Evolutionary conservation across 2,888 invertebrate genomes (phyloP).

Genomic region (Dascillus cervinus): DNA sequence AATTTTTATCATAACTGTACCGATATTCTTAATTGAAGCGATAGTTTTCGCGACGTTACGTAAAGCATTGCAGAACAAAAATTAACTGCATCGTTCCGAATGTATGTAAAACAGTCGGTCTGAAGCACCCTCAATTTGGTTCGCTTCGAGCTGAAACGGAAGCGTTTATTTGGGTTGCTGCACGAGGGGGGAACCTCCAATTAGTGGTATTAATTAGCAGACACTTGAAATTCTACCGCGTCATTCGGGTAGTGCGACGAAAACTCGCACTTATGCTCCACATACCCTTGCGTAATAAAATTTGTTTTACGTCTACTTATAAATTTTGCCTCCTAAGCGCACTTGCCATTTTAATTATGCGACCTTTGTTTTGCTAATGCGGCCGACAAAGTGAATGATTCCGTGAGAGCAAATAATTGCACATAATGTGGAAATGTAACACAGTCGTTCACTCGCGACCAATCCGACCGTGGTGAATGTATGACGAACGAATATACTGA

Average conservation of each 20-base stretch:
- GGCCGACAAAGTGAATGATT: too few species aligned
- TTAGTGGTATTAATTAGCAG: slow-evolving; percentile 42
- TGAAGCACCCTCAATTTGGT: slow-evolving; percentile 6
- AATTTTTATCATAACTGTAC: too few species aligned
- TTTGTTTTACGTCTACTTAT: slow-evolving; percentile 20
- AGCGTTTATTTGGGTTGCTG: slow-evolving; percentile 20
- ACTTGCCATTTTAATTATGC: not conserved
- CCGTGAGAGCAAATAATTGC: too few species aligned
- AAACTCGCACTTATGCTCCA: slow-evolving; percentile 16
- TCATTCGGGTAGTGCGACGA: slow-evolving; percentile 13
- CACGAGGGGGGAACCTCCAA: slow-evolving; percentile 37
- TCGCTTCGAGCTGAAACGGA: too few species aligned
- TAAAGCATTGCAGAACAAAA: slow-evolving; percentile 22
- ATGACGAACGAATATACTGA: too few species aligned
- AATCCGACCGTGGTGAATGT: too few species aligned
- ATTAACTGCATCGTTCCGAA: slow-evolving; percentile 24
- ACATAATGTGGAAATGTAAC: too few species aligned
- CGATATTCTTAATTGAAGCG: too few species aligned
- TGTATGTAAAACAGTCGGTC: slow-evolving; percentile 21
- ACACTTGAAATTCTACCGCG: slow-evolving; percentile 34
- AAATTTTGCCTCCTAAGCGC: not conserved
- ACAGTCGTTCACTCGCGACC: too few species aligned
- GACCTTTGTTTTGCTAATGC: too few species aligned
- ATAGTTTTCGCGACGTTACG: slow-evolving; percentile 10
- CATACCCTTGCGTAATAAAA: slow-evolving; percentile 22